Evolutionary conservation across 2,888 invertebrate genomes (phyloP).

Genomic region (Oxycera nigricornis): DNA sequence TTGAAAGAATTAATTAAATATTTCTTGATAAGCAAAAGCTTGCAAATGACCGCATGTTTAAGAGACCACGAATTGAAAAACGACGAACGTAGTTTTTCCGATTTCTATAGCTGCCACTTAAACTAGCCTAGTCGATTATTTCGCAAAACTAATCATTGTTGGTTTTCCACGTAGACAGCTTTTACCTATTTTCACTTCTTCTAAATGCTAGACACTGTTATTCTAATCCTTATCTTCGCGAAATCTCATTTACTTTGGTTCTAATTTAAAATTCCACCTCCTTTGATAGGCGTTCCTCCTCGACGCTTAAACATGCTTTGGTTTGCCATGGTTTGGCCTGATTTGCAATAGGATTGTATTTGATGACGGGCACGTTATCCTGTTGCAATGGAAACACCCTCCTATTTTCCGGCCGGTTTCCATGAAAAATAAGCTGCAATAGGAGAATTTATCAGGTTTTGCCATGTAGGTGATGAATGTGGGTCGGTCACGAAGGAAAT

Average conservation of each 20-base stretch:
- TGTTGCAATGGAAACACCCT: slow-evolving; percentile 23
- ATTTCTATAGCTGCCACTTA: too few species aligned
- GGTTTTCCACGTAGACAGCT: neutral
- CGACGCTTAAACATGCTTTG: neutral
- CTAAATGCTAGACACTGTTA: neutral
- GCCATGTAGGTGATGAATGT: slow-evolving; percentile 43
- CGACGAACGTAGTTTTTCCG: too few species aligned
- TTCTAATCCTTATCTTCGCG: neutral
- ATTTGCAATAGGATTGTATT: neutral
- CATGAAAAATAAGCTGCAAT: slow-evolving; percentile 44
- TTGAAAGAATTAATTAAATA: too few species aligned
- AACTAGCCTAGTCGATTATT: too few species aligned
- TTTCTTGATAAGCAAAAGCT: too few species aligned
- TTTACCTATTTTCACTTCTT: neutral
- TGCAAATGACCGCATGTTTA: too few species aligned
- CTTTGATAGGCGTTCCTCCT: neutral
- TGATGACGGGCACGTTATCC: slow-evolving; percentile 29
- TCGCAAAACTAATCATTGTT: too few species aligned
- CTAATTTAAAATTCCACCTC: slow-evolving; percentile 16
- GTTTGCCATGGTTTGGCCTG: neutral
- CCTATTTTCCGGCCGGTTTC: neutral
- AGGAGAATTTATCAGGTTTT: slow-evolving; percentile 46
- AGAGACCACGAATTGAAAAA: too few species aligned
- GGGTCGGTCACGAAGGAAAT: slow-evolving; percentile 44
- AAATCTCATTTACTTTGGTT: slow-evolving; percentile 21